Percentiles rank a stretch among this genome's conserved stretches.
These are phyloP conservation scores for Labeo rohita DNA, from an alignment of 2,113 vertebrate species.

Conservation along the genomic window DNA sequence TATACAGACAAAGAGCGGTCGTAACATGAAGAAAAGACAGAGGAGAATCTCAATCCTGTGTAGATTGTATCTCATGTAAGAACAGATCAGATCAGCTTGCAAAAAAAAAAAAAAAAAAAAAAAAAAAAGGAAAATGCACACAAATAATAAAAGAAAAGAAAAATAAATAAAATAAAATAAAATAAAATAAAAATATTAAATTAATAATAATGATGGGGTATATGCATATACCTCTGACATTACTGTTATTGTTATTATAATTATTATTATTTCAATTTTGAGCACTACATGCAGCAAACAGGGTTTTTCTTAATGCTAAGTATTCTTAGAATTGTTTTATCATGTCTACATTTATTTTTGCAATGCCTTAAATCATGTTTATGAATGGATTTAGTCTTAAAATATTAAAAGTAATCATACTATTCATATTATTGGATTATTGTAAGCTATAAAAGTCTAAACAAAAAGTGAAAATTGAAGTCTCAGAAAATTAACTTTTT, in stretches of 20 bases:
- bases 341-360: background rate
- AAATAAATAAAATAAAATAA: too few species aligned
- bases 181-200: too few species aligned
- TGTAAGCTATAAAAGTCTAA: background rate
- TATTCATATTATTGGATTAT: background rate
- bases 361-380: background rate
- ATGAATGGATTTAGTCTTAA: background rate
- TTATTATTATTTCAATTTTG: too few species aligned
- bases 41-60: background rate
- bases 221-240: background rate
- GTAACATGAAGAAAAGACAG: background rate
- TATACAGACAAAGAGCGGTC: conserved; percentile 15
- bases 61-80: background rate
- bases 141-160: too few species aligned
- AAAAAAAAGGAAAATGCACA: background rate
- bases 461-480: background rate
- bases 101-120: background rate
- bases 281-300: too few species aligned
- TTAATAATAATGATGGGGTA: background rate
- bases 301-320: too few species aligned
- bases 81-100: background rate
- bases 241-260: too few species aligned
- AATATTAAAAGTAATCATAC: background rate
- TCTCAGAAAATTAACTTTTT: too few species aligned
- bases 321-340: background rate